These are phyloP conservation scores for Xestia c-nigrum DNA, from an alignment of 2,888 invertebrate species.

Conservation along the genomic window DNA sequence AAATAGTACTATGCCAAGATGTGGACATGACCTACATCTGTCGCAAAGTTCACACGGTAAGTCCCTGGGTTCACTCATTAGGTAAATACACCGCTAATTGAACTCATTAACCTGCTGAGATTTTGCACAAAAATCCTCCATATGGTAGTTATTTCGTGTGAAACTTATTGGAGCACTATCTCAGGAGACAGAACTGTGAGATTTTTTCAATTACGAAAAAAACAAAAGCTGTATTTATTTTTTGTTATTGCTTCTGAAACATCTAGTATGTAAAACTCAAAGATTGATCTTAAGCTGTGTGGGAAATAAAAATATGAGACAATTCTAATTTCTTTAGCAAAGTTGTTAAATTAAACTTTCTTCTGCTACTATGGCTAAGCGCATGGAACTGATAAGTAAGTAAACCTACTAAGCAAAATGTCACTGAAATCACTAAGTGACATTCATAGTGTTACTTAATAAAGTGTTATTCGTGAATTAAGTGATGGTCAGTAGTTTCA, in stretches of 20 bases:
- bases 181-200: not conserved
- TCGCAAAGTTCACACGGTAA: slow-evolving; percentile 35
- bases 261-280: not conserved
- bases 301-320: not conserved
- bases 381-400: not conserved
- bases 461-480: not conserved
- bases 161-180: slow-evolving; percentile 1
- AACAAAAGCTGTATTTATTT: no score
- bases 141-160: slow-evolving; percentile 16
- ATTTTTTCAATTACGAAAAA: no score
- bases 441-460: not conserved
- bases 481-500: not conserved
- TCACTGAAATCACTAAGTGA: not conserved
- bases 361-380: not conserved
- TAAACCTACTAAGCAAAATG: not conserved
- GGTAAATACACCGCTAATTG: slow-evolving; percentile 69
- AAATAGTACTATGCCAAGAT: not conserved
- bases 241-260: not conserved
- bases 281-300: not conserved
- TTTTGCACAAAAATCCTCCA: slow-evolving; percentile 60
- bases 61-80: slow-evolving; percentile 21
- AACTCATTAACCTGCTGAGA: slow-evolving; percentile 77
- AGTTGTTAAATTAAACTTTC: not conserved
- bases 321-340: not conserved
- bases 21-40: slow-evolving; percentile 43